Evolutionary conservation across 1,140 invertebrate genomes (phyloP).

Genomic region (Ceratosolen fusciceps): DNA sequence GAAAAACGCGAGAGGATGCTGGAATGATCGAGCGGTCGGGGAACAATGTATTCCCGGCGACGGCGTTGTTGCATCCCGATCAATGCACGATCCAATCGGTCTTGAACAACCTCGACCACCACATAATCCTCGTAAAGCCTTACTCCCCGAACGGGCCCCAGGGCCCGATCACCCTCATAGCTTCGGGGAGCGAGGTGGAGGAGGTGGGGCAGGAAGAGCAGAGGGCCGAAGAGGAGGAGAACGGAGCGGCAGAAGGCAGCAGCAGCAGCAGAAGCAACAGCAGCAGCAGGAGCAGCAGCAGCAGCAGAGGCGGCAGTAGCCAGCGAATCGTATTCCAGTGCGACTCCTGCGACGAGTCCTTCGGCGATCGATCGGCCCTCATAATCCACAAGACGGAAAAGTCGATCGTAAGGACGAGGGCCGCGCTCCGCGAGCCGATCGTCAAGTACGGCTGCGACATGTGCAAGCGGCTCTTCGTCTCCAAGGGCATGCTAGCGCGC

Average conservation of each 20-base stretch:
- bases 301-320: too few species aligned
- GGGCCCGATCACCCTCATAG: background rate
- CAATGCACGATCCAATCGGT: background rate
- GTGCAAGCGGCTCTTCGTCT: constrained; percentile 75
- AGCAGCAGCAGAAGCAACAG: too few species aligned
- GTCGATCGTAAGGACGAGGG: constrained; percentile 53
- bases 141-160: background rate
- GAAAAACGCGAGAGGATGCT: background rate
- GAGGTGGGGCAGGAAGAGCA: background rate
- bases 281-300: too few species aligned
- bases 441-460: constrained; percentile 69
- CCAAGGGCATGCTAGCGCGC: constrained; percentile 72
- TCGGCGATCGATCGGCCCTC: constrained; percentile 44
- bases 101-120: background rate
- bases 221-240: background rate
- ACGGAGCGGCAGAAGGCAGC: too few species aligned
- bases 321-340: too few species aligned
- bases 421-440: constrained; percentile 49
- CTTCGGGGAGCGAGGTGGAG: background rate
- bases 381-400: constrained; percentile 55
- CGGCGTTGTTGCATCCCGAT: background rate
- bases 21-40: background rate
- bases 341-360: constrained; percentile 58
- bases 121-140: constrained; percentile 5
- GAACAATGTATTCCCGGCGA: background rate